Evolutionary conservation across 2,888 invertebrate species (phyloP), one percentile per base, ranked within the genome.

Genomic region (Meloe dianella): DNA sequence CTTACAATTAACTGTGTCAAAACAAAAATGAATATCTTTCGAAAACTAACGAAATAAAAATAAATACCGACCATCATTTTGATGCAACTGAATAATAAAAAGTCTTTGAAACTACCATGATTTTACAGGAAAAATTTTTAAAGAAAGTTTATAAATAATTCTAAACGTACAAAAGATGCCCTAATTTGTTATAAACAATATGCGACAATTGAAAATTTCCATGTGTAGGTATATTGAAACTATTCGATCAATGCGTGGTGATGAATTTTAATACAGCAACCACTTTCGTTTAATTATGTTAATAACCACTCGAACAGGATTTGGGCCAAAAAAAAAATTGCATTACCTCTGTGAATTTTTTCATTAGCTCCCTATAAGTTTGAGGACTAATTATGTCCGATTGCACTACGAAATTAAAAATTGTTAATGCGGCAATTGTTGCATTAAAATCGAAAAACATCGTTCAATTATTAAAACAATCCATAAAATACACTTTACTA

Each of bases 131-230:
- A 20, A 10, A 41, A 17, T 41, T 6, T 17, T 41, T 9, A 10
- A 51, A 12, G 51, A 51, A 51, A 51, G 51, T 51, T 51, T 12
- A 51, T 51, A 22, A 51, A 51, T 51, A 51, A 51, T 51, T 51
- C 51, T 12, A 51, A 3, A 51, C 51, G 20, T 51, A 20, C 12
- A 22, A 51, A 22, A 51, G 22, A 22, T 22, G 51, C 12, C 51
- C 51, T 51, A 22, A 24, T 51, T 51, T 51, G 22, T 22, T 12
- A 22, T 24, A 24, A 51, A 51, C 51, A 51, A 20, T 47, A 20
- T 20, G 9, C 47, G 14, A 35, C 14, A 47, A 47, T 51, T 20
- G 51, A 24, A 51, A 24, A 51, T 24, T 51, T 24, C 9, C 51
- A 51, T 20, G 51, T 51, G 51, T 51, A 51, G 20, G 22, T 51